Base-by-base conservation (phyloP, 2,113 vertebrate genomes). In the Tragelaphus scriptus region DNA sequence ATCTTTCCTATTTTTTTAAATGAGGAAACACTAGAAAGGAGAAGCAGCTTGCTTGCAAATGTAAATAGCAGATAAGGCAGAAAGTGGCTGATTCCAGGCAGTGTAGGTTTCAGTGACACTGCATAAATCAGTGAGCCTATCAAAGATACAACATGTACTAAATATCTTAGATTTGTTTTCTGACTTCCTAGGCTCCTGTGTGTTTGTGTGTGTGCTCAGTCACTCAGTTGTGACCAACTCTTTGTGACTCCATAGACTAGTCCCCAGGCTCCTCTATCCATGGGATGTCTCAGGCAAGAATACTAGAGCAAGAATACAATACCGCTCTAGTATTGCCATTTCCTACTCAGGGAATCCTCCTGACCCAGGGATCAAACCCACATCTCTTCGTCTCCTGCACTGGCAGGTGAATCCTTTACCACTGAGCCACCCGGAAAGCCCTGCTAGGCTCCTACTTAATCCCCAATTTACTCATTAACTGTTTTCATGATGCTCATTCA, bases 111-210 rank as follows among this genome's bases (percentile, higher is more conserved):
- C 88, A 49, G 5, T 14, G 65, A 47, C 19, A 82, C 36, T 25
- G 19, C 11, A 89, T 55, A 96, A 85, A 40, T 58, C 32, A 85
- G 3, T 7, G 25, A 88, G 44, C 63, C 32, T 94, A 19, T 85
- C 26, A 90, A 84, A 94, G 86, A 49, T 32, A 36, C 6, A 80
- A 17, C 71, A 68, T 8, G 75, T 77, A 82, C 53, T 51, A 88
- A 88, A n/a, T 94, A 79, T 44, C 65, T 82, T n/a, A 26, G n/a
- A 26, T 19, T 93, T 95, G 36, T 53, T 81, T 92, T 97, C 80
- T 47, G 17, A 90, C 12, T 80, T 85, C 16, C 21, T 40, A 30
- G 23, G 26, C 40, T 71, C 71, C 71, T 75, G 36, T 44, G 71
- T 25, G 21, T 44, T 63, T 63, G 36, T 40, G 71, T 25, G 71